Percentiles rank a stretch among this genome's conserved stretches.
Evolutionary conservation across 2,797 vertebrate genomes (phyloP).

Genomic region (Acomys russatus): DNA sequence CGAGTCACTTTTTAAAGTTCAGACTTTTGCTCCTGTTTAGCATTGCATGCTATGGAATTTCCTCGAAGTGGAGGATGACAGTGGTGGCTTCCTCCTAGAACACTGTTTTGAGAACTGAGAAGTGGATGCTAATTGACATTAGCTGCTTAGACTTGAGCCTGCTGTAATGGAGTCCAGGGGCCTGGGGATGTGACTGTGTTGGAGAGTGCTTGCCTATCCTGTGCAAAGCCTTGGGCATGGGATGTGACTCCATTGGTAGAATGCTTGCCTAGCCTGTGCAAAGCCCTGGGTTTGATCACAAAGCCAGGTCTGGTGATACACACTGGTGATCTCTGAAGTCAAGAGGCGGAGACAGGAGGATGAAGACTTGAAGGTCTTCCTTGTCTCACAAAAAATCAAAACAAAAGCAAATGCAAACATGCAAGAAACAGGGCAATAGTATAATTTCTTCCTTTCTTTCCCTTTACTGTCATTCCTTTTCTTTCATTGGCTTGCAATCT

Average conservation of each 20-base stretch:
- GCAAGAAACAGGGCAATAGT: neutral
- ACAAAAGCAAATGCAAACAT: neutral
- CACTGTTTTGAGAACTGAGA: neutral
- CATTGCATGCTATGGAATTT: neutral
- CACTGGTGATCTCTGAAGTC: neutral
- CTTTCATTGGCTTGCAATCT: neutral
- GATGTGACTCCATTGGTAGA: no score
- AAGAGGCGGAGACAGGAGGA: neutral
- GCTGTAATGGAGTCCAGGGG: fast-evolving
- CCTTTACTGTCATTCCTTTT: neutral
- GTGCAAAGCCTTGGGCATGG: neutral
- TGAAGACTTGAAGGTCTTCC: neutral
- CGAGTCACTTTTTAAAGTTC: neutral
- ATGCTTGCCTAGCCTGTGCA: neutral
- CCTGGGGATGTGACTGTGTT: neutral
- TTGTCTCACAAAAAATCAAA: neutral
- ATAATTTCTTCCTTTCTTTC: neutral
- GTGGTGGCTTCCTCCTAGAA: neutral
- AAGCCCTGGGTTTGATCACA: neutral
- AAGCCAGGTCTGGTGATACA: neutral
- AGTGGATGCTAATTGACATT: neutral
- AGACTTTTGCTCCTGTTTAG: neutral
- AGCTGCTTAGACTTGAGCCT: neutral
- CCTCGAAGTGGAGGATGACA: neutral
- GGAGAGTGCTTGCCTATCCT: neutral